Base-by-base conservation (phyloP, 2,797 vertebrate genomes). In the Hephaestus fuliginosus region DNA sequence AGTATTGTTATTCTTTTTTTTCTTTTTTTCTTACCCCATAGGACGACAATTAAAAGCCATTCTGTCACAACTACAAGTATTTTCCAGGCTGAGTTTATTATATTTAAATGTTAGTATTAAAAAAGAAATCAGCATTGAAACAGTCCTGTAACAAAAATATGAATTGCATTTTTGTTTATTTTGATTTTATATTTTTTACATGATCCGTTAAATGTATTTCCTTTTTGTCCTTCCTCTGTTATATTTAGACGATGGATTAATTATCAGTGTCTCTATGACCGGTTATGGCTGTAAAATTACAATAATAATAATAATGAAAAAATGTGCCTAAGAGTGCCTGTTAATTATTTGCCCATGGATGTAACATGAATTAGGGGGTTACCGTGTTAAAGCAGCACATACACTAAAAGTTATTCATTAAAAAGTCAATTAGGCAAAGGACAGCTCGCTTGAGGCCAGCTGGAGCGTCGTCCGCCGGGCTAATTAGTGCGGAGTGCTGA, bases 401-500 rank as follows among this genome's bases (percentile, higher is more conserved):
- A 10, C 20, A 49, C 28, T 57, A 9, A 73, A 69, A 48, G 12
- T 2, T 53, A 33, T 78, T 81, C 30, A 70, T 84, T 79, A 57
- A 83, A 79, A 89, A 25, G 14, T 33, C 63, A 70, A 85, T 82
- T 76, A 74, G 44, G 63, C 53, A 77, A 43, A 83, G 61, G 46
- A 71, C 46, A 12, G 70, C 84, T 71, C 70, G 64, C 55, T 56
- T 72, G 62, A 76, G 71, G 75, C 39, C 41, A 55, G 64, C 28
- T 41, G 78, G 77, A 76, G 83, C 81, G 8, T 53, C 73, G 57
- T 57, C 61, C 44, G 52, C 53, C 60, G 9, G 44, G 61, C 48
- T 91, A 81, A 92, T 94, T 87, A 92, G 80, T 78, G 53, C 80
- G 18, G 82, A 89, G 89, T 75, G 86, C 56, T 81, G 88, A 89